A percentile compares a stretch with the other conserved stretches of the same genome.
These are phyloP conservation scores for Leptatherina wallacei DNA, from an alignment of 2,797 vertebrate species.

Conservation along the genomic window DNA sequence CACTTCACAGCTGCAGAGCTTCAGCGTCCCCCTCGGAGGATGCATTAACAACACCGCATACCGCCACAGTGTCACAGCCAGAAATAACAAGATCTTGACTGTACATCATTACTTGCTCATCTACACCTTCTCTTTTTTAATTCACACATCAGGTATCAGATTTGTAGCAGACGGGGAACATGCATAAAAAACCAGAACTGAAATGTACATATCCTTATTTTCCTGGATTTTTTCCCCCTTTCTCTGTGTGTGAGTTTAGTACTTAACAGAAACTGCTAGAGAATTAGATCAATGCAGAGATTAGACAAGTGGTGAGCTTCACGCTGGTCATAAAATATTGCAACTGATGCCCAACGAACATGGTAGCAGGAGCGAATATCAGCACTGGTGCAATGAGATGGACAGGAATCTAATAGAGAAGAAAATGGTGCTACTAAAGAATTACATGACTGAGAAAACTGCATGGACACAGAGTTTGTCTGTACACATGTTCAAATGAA, in stretches of 20 bases:
- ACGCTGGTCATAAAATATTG: constrained; percentile 20
- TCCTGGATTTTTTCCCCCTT: too few species aligned
- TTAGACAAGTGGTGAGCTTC: neutral
- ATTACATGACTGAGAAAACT: too few species aligned
- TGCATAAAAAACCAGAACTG: too few species aligned
- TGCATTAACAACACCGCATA: constrained; percentile 8
- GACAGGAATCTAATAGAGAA: too few species aligned
- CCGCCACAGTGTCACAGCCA: constrained; percentile 1
- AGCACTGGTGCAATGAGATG: too few species aligned
- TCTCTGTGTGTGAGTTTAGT: neutral
- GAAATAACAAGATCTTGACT: constrained; percentile 17
- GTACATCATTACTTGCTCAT: neutral
- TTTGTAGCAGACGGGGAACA: neutral
- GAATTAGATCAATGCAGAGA: constrained; percentile 31
- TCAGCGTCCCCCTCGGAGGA: neutral
- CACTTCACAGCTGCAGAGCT: constrained; percentile 1
- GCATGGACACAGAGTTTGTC: too few species aligned
- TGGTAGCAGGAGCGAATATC: too few species aligned
- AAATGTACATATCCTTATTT: neutral
- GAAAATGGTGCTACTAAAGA: too few species aligned
- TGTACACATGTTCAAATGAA: neutral
- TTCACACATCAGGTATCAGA: neutral
- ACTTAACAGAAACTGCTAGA: neutral
- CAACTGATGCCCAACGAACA: too few species aligned
- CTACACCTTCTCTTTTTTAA: neutral